Evolutionary conservation across 2,113 vertebrate species (phyloP).

Genomic region (Ochotona curzoniae): DNA sequence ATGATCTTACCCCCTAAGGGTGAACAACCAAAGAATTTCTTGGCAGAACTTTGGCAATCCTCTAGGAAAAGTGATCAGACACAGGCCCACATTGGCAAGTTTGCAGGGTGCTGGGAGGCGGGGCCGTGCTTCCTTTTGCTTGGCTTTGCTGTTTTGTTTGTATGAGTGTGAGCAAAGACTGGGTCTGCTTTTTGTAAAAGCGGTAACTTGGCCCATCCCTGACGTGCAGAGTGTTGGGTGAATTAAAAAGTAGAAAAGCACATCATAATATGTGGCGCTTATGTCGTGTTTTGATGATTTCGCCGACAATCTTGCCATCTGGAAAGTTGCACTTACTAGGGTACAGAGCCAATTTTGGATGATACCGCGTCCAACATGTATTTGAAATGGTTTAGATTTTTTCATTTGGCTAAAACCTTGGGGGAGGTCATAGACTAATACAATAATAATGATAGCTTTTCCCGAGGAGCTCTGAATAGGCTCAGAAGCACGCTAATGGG

Average conservation of each 20-base stretch:
- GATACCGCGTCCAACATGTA: slow-evolving; percentile 40
- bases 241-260: slow-evolving; percentile 46
- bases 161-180: slow-evolving; percentile 14
- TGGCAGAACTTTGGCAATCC: slow-evolving; percentile 43
- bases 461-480: slow-evolving; percentile 1
- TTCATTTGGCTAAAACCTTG: slow-evolving; percentile 65
- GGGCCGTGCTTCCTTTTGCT: slow-evolving; percentile 12
- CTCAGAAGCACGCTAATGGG: neutral
- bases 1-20: slow-evolving; percentile 11
- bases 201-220: slow-evolving; percentile 51
- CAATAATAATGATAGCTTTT: slow-evolving; percentile 57
- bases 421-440: slow-evolving; percentile 58
- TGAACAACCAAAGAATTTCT: slow-evolving; percentile 51
- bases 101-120: neutral
- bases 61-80: slow-evolving; percentile 43
- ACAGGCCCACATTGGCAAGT: neutral
- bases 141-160: slow-evolving; percentile 46
- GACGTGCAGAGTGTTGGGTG: neutral
- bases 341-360: slow-evolving; percentile 46
- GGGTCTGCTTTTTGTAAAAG: slow-evolving; percentile 62
- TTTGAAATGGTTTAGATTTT: slow-evolving; percentile 69
- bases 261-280: slow-evolving; percentile 24
- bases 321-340: slow-evolving; percentile 63
- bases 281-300: slow-evolving; percentile 63
- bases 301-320: slow-evolving; percentile 70